Percentiles rank a stretch among this genome's conserved stretches.
Evolutionary conservation across 53 echinoderm and acorn worm genomes (phyloP).

Genomic region (Antedon mediterranea): DNA sequence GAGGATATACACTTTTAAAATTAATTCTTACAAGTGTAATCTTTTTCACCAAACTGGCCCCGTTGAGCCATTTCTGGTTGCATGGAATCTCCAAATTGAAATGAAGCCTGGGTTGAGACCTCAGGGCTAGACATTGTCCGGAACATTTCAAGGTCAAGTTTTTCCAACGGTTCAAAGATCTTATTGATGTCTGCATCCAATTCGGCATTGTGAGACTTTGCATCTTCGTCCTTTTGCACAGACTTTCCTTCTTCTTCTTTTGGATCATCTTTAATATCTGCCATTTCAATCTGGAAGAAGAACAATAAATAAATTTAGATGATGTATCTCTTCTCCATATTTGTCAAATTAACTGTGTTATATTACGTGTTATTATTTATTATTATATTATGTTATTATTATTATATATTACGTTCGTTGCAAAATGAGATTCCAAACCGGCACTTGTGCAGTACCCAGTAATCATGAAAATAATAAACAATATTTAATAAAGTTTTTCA

Average conservation of each 20-base stretch:
- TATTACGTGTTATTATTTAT: too few relatives aligned
- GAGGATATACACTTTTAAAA: too few relatives aligned
- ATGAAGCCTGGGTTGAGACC: not conserved
- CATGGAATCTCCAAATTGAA: not conserved
- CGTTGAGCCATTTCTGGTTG: not conserved
- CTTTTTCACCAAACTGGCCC: not conserved
- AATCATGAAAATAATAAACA: too few relatives aligned
- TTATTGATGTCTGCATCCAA: slow-evolving; percentile 37
- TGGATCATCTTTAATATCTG: not conserved
- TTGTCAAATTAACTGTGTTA: too few relatives aligned
- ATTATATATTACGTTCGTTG: too few relatives aligned
- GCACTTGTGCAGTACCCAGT: too few relatives aligned
- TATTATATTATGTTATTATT: too few relatives aligned
- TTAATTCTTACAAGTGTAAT: not conserved
- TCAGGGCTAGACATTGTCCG: not conserved
- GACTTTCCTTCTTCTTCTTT: not conserved
- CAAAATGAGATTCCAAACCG: too few relatives aligned
- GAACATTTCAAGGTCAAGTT: slow-evolving; percentile 16
- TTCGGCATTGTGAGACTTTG: slow-evolving; percentile 13
- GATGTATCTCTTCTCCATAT: too few relatives aligned
- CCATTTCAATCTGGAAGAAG: not conserved
- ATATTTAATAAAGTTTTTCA: too few relatives aligned
- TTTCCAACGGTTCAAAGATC: slow-evolving; percentile 24
- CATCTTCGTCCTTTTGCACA: not conserved
- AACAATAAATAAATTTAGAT: not conserved